Base-by-base conservation (phyloP, 2,888 invertebrate species). In the Diarsia brunnea region DNA sequence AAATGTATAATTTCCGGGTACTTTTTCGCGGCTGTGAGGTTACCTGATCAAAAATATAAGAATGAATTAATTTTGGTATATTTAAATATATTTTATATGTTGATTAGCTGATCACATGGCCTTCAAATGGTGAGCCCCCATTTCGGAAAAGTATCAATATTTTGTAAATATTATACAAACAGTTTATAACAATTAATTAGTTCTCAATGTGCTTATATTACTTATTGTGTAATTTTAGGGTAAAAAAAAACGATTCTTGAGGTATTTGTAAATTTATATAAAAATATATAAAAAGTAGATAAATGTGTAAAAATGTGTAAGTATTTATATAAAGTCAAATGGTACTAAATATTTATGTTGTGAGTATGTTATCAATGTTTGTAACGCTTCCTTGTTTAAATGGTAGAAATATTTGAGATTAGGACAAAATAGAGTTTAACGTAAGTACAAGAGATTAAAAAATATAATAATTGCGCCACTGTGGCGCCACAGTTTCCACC, bases 71-170 rank as follows among this genome's bases (percentile, higher is more conserved):
- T 81, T 70, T 77, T 82, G 84, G 76, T 81, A 84, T 70, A 81
- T 78, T 79, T 77, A 67, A 82, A 80, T 75, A 76, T 81, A 78
- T 88, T 81, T 87, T 84, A 67, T 86, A 86, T 79, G 87, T 84
- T 85, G 92, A 94, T 94, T 82, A 89, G 92, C 92, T 95, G 83
- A 88, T 88, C 84, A 75, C 91, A 89, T 84, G 84, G 94, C 92
- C 94, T 88, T 73, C 74, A 91, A 94, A 95, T 95, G 95, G 94
- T 81, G 96, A 96, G 96, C 96, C 96, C 96, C 93, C 95, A 95
- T 95, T 95, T 91, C 89, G 89, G 84, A 93, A 94, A 94, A 94
- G 94, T 95, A 94, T 92, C 90, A 83, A 76, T 77, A 81, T 70
- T 76, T 76, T 90, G 89, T 89, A 89, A 85, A 90, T 90, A 88